Percentiles rank a stretch among this genome's conserved stretches.
phyloP scores from a whole-genome alignment of 2,797 vertebrate species.

The Gallinago solitaria region DNA sequence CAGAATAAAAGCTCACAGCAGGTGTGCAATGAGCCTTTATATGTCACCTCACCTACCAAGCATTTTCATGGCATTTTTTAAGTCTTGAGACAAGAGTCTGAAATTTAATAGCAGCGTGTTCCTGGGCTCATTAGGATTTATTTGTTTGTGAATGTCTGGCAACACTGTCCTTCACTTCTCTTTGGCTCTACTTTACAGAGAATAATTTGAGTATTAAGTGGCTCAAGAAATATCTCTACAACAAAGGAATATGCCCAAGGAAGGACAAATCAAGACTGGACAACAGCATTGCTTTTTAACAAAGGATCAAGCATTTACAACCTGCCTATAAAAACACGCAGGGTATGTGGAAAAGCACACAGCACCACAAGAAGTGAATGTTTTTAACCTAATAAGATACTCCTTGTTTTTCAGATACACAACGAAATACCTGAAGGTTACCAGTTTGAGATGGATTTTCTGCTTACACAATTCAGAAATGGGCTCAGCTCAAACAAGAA shows the following conservation, averaged over 20 bases:
- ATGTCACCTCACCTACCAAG: background rate
- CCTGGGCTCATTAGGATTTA: conserved; percentile 62
- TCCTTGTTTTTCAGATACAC: background rate
- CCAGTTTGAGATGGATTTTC: background rate
- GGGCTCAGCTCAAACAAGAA: background rate
- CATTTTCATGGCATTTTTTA: background rate
- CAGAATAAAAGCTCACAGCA: background rate
- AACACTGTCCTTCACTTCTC: background rate
- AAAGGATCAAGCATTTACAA: background rate
- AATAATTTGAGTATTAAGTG: background rate
- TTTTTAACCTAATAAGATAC: background rate
- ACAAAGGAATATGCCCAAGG: background rate
- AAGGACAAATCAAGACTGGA: background rate
- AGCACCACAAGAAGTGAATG: background rate
- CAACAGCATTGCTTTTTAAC: background rate
- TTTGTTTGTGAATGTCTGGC: conserved; percentile 22
- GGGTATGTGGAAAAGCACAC: background rate
- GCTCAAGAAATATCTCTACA: background rate
- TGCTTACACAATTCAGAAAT: background rate
- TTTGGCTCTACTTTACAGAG: background rate
- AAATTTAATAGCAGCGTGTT: conserved; percentile 8
- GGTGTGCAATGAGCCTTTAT: conserved; percentile 45
- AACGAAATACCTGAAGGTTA: background rate
- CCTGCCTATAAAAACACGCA: background rate
- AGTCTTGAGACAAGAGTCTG: background rate